phyloP scores from a whole-genome alignment of 2,888 invertebrate species.

The Ormyrus thymus region DNA sequence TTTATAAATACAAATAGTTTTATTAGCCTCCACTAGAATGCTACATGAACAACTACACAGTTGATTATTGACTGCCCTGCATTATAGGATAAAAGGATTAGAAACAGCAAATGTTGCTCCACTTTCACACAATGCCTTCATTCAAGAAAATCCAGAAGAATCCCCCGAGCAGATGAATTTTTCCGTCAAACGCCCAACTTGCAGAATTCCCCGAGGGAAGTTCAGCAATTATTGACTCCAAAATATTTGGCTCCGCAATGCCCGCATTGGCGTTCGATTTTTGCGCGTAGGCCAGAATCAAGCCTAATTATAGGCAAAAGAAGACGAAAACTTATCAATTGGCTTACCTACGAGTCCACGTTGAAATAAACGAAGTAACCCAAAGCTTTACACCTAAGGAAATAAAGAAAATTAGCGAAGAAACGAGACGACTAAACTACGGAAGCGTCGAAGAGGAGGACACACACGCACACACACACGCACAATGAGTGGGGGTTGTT shows the following conservation, averaged over 20 bases:
- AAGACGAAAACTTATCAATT: neutral
- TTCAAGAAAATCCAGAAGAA: neutral
- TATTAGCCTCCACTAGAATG: too few relatives aligned
- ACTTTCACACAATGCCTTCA: neutral
- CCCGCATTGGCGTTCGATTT: conserved; percentile 31
- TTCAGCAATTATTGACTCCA: conserved; percentile 27
- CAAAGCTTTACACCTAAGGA: conserved; percentile 25
- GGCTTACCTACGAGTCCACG: conserved; percentile 24
- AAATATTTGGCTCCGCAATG: conserved; percentile 29
- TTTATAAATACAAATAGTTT: neutral
- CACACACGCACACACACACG: conserved; percentile 17
- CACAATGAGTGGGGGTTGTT: neutral
- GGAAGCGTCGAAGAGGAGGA: conserved; percentile 41
- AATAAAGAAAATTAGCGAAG: conserved; percentile 41
- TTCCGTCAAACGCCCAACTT: neutral
- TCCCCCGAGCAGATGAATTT: too few relatives aligned
- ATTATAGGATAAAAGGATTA: too few relatives aligned
- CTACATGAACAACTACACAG: too few relatives aligned
- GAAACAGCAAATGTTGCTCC: too few relatives aligned
- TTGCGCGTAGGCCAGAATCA: conserved; percentile 2
- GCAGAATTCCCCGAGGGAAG: neutral
- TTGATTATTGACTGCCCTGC: too few relatives aligned
- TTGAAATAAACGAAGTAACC: conserved; percentile 16
- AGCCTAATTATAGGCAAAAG: neutral
- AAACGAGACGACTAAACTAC: conserved; percentile 49